A percentile compares a stretch with the other conserved stretches of the same genome.
Conservation (phyloP, 1,140 invertebrate genomes). For the Eupristina koningsbergeri region DNA sequence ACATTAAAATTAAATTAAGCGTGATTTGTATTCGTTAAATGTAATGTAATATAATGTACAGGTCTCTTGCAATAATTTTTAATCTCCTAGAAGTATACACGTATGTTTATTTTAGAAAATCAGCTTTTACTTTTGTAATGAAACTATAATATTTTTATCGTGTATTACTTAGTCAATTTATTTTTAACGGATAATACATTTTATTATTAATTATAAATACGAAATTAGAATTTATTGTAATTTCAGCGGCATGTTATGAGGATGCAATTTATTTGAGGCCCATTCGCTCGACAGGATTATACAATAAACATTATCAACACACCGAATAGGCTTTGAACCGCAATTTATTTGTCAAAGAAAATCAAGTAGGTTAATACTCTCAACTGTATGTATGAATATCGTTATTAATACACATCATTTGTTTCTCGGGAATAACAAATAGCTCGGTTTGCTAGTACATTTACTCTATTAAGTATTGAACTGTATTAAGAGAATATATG, state of each 20-base stretch:
- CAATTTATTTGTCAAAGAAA: background rate
- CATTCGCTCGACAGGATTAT: background rate
- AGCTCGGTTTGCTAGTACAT: background rate
- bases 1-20: background rate
- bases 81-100: background rate
- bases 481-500: background rate
- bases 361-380: background rate
- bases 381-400: background rate
- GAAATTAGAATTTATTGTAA: background rate
- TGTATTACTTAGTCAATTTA: background rate
- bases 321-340: background rate
- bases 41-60: background rate
- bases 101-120: background rate
- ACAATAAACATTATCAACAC: background rate
- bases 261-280: background rate
- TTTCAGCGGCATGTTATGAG: background rate
- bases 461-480: background rate
- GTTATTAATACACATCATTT: background rate
- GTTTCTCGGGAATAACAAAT: background rate
- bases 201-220: background rate
- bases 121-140: background rate
- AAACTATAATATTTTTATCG: background rate
- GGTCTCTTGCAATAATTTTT: background rate
- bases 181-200: background rate
- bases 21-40: background rate